phyloP scores from a whole-genome alignment of 2,888 invertebrate genomes.

The Ceriagrion tenellum region DNA sequence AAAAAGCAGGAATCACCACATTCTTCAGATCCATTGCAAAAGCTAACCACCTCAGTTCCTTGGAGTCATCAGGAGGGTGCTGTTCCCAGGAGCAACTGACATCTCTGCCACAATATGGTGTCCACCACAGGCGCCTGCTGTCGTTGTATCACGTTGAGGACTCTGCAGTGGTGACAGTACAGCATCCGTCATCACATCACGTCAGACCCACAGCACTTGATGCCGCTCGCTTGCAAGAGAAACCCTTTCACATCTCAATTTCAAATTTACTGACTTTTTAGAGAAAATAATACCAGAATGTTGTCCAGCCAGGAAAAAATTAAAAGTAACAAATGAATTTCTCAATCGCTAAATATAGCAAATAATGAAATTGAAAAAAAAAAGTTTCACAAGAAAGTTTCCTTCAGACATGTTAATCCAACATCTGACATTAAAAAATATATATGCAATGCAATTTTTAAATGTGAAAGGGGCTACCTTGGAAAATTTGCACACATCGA shows the following conservation, averaged over 20 bases:
- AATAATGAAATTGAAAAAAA: constrained; percentile 11
- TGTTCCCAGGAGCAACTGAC: constrained; percentile 81
- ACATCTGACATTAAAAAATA: not conserved
- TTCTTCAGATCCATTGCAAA: constrained; percentile 40
- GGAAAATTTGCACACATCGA: not conserved
- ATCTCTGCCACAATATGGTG: constrained; percentile 76
- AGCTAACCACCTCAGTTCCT: constrained; percentile 76
- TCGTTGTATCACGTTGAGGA: constrained; percentile 79
- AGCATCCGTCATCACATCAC: constrained; percentile 60
- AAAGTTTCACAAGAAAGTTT: constrained; percentile 10
- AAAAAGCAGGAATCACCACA: constrained; percentile 42
- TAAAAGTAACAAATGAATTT: not conserved
- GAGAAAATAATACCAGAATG: not conserved
- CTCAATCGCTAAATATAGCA: not conserved
- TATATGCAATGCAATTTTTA: constrained; percentile 13
- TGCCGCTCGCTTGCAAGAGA: constrained; percentile 64
- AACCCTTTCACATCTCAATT: constrained; percentile 66
- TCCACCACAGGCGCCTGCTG: constrained; percentile 78
- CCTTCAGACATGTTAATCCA: not conserved
- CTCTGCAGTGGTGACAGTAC: constrained; percentile 77
- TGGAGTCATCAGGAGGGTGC: constrained; percentile 76
- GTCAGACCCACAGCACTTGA: constrained; percentile 66
- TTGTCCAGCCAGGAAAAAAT: not conserved
- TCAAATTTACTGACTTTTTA: not conserved
- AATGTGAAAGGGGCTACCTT: constrained; percentile 66